Percentiles rank a stretch among this genome's conserved stretches.
Conservation (phyloP, 1,140 invertebrate species). For the Scaptomyza pallida region DNA sequence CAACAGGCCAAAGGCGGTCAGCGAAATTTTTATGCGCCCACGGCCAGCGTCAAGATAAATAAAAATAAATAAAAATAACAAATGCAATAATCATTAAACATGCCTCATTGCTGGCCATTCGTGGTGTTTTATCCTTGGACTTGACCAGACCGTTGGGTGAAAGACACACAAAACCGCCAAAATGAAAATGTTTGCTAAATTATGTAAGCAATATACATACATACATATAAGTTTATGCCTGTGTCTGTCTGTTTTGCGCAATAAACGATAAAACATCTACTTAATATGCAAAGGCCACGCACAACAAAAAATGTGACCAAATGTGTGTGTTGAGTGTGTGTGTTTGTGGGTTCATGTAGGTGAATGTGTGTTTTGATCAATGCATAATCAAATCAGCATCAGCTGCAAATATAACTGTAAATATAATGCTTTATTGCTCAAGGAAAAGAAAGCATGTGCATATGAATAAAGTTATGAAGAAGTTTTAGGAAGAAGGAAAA, state of each 20-base stretch:
- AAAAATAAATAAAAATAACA: slow-evolving; percentile 72
- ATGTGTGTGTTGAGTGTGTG: slow-evolving; percentile 1
- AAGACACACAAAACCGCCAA: slow-evolving; percentile 37
- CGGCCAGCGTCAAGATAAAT: slow-evolving; percentile 59
- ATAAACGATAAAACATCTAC: slow-evolving; percentile 73
- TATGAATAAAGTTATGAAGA: neutral
- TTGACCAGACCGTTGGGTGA: slow-evolving; percentile 37
- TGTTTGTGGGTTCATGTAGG: neutral
- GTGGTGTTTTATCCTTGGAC: slow-evolving; percentile 3
- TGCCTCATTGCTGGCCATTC: slow-evolving; percentile 62
- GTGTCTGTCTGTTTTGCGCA: slow-evolving; percentile 28
- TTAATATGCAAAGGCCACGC: slow-evolving; percentile 69
- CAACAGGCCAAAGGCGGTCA: slow-evolving; percentile 19
- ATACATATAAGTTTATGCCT: slow-evolving; percentile 24
- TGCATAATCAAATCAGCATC: slow-evolving; percentile 67
- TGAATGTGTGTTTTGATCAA: slow-evolving; percentile 42
- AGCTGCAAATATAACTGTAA: slow-evolving; percentile 41
- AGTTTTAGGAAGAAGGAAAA: neutral
- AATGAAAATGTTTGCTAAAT: slow-evolving; percentile 74
- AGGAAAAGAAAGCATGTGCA: neutral
- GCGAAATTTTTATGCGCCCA: slow-evolving; percentile 44
- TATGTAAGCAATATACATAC: slow-evolving; percentile 68
- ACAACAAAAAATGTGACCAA: slow-evolving; percentile 48
- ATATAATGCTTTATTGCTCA: neutral
- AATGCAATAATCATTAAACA: slow-evolving; percentile 76